These are phyloP conservation scores for Echinarachnius parma DNA, from an alignment of 53 echinoderm and acorn worm species.

Conservation along the genomic window DNA sequence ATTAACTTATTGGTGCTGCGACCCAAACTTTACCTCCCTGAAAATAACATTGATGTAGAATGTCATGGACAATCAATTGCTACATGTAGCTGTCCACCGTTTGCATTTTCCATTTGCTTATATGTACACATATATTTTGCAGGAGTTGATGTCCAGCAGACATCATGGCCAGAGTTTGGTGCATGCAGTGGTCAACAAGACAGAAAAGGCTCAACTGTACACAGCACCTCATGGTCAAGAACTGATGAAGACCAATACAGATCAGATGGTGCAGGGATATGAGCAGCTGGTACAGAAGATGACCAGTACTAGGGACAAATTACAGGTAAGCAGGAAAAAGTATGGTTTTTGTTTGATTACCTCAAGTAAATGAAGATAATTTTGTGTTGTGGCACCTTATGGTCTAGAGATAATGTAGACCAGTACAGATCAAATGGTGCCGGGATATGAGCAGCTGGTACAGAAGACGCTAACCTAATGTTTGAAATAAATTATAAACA, in stretches of 20 bases:
- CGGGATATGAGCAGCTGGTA: conserved; percentile 46
- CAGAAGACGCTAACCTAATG: no score
- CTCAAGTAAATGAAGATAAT: conserved; percentile 20
- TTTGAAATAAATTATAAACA: no score
- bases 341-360: conserved; percentile 14
- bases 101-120: no score
- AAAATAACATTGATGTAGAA: no score
- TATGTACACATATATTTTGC: no score
- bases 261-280: conserved; percentile 40
- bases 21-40: no score
- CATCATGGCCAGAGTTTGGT: conserved; percentile 74
- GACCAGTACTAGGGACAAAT: conserved; percentile 51
- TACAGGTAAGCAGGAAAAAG: conserved; percentile 38
- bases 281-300: conserved; percentile 58
- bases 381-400: conserved; percentile 24
- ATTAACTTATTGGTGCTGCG: no score
- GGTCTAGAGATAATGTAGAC: conserved; percentile 57
- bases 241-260: conserved; percentile 46
- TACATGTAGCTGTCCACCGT: background rate
- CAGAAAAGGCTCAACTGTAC: conserved; percentile 65
- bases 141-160: conserved; percentile 81
- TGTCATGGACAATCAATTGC: no score
- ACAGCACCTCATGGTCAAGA: conserved; percentile 56
- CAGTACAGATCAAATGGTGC: conserved; percentile 36
- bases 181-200: conserved; percentile 66